Percentiles rank a stretch among this genome's conserved stretches.
Evolutionary conservation across 2,797 vertebrate genomes (phyloP).

Genomic region (Brachyrhaphis roseni): DNA sequence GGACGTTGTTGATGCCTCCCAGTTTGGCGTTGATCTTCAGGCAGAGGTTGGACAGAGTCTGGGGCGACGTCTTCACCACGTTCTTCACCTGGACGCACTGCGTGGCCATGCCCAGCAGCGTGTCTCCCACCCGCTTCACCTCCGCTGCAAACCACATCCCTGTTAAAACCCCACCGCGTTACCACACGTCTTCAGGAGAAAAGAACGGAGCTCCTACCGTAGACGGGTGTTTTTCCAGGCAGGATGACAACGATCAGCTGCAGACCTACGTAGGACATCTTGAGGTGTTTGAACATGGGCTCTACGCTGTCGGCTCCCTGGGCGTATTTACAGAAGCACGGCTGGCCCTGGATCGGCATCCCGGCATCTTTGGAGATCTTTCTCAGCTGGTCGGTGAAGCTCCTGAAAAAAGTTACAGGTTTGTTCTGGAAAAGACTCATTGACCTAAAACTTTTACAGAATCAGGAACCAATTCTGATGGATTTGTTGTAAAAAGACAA

Average conservation of each 20-base stretch:
- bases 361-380: constrained; percentile 99
- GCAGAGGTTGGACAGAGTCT: constrained; percentile 98
- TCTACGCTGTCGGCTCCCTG: constrained; percentile 99
- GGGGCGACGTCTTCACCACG: constrained; percentile 98
- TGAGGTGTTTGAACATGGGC: constrained; percentile 99
- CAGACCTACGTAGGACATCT: constrained; percentile 97
- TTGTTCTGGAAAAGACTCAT: background rate
- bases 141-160: constrained; percentile 83
- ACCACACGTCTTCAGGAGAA: background rate
- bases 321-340: constrained; percentile 98
- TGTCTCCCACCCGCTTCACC: constrained; percentile 98
- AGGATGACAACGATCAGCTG: constrained; percentile 99
- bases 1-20: constrained; percentile 97
- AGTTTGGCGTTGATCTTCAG: constrained; percentile 99
- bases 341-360: constrained; percentile 99
- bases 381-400: constrained; percentile 97
- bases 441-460: background rate
- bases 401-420: constrained; percentile 75
- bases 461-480: background rate
- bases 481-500: background rate
- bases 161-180: background rate
- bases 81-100: constrained; percentile 99
- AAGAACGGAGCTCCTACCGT: constrained; percentile 81
- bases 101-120: constrained; percentile 97
- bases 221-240: constrained; percentile 96